These are phyloP conservation scores for Chrysolina oricalcia DNA, from an alignment of 2,888 invertebrate genomes.

Conservation along the genomic window DNA sequence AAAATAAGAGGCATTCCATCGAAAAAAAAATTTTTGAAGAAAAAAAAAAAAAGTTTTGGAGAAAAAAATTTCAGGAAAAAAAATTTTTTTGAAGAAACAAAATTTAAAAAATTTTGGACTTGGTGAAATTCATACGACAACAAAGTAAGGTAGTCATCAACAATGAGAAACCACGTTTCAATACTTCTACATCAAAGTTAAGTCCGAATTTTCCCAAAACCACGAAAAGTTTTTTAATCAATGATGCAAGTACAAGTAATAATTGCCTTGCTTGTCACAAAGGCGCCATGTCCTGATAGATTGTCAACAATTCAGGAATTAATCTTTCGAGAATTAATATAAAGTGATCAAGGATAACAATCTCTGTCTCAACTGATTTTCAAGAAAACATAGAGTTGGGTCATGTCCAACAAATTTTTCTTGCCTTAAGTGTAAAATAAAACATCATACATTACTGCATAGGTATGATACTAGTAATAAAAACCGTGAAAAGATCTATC, in stretches of 20 bases:
- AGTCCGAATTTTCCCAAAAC: not conserved
- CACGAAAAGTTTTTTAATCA: not conserved
- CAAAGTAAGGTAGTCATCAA: too few relatives aligned
- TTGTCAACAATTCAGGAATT: conserved; percentile 12
- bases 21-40: too few relatives aligned
- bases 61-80: too few relatives aligned
- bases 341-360: conserved; percentile 28
- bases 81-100: too few relatives aligned
- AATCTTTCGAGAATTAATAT: conserved; percentile 24
- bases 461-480: too few relatives aligned
- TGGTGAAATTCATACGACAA: too few relatives aligned
- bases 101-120: too few relatives aligned
- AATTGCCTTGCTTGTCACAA: not conserved
- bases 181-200: not conserved
- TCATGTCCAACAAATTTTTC: conserved; percentile 21
- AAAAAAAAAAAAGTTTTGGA: too few relatives aligned
- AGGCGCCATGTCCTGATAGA: conserved; percentile 32
- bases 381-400: conserved; percentile 13
- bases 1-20: too few relatives aligned
- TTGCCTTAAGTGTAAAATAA: conserved; percentile 20
- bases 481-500: too few relatives aligned
- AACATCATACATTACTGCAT: conserved; percentile 12
- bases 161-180: not conserved
- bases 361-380: conserved; percentile 36
- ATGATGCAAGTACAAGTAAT: too few relatives aligned